phyloP scores from a whole-genome alignment of 2,797 vertebrate species.

The Enteromius treurensis region DNA sequence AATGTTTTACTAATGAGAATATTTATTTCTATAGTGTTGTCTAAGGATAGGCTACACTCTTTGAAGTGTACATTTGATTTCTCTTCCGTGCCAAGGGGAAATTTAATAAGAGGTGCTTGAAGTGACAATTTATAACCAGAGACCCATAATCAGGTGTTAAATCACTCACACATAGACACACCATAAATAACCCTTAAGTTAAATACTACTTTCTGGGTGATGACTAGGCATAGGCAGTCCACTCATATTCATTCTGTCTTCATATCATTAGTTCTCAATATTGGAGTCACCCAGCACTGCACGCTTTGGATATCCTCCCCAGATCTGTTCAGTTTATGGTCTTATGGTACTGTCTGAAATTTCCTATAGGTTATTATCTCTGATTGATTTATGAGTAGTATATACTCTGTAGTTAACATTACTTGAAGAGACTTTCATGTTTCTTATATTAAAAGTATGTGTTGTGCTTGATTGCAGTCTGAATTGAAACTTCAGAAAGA shows the following conservation, averaged over 20 bases:
- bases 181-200: constrained; percentile 19
- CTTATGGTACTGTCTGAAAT: background rate
- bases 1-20: background rate
- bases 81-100: constrained; percentile 8
- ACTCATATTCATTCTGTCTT: constrained; percentile 8
- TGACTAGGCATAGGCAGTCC: constrained; percentile 17
- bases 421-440: background rate
- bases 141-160: constrained; percentile 20
- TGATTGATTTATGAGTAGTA: background rate
- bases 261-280: background rate
- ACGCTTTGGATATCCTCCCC: background rate
- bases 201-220: constrained; percentile 5
- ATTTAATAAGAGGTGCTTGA: constrained; percentile 20
- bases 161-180: constrained; percentile 25
- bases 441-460: background rate
- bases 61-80: background rate
- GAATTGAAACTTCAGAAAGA: background rate
- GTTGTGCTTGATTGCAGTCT: background rate
- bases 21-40: background rate
- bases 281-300: background rate
- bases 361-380: background rate
- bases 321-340: background rate
- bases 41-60: background rate
- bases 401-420: background rate
- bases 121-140: constrained; percentile 30